A percentile compares a stretch with the other conserved stretches of the same genome.
Evolutionary conservation across 2,113 vertebrate species (phyloP).

Genomic region (Cololabis saira): DNA sequence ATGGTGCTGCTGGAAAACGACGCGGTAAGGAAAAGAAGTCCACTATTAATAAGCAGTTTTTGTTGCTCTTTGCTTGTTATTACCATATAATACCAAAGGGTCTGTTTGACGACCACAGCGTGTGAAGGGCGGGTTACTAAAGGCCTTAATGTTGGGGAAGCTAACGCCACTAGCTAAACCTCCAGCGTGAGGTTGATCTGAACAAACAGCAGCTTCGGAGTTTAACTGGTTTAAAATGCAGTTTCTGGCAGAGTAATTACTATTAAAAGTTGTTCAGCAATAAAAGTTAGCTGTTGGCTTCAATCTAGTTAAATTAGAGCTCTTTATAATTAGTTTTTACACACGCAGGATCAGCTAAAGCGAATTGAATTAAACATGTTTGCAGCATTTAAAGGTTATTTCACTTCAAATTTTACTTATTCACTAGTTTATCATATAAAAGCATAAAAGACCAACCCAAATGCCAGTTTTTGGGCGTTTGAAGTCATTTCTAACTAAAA

Average conservation of each 20-base stretch:
- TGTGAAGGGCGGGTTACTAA: neutral
- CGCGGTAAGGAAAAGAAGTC: constrained; percentile 69
- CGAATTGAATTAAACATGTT: too few relatives aligned
- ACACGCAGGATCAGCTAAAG: too few relatives aligned
- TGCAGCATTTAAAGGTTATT: too few relatives aligned
- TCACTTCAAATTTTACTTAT: too few relatives aligned
- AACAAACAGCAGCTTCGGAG: constrained; percentile 1
- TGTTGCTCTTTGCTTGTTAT: neutral
- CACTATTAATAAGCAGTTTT: accelerated
- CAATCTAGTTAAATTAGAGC: too few relatives aligned
- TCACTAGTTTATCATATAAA: too few relatives aligned
- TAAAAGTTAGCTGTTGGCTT: neutral
- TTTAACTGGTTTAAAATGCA: neutral
- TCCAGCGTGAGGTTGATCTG: constrained; percentile 16
- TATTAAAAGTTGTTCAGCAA: neutral
- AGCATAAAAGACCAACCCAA: too few relatives aligned
- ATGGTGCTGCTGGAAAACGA: constrained; percentile 87
- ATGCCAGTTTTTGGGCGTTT: too few relatives aligned
- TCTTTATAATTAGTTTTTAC: too few relatives aligned
- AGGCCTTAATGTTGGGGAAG: neutral
- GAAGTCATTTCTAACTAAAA: too few relatives aligned
- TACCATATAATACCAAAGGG: accelerated
- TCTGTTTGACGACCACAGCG: neutral
- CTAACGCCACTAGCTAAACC: constrained; percentile 8
- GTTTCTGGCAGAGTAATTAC: neutral